A percentile compares a stretch with the other conserved stretches of the same genome.
These are phyloP conservation scores for Pseudomyrmex dendroicus DNA, from an alignment of 1,140 invertebrate species.

Conservation along the genomic window DNA sequence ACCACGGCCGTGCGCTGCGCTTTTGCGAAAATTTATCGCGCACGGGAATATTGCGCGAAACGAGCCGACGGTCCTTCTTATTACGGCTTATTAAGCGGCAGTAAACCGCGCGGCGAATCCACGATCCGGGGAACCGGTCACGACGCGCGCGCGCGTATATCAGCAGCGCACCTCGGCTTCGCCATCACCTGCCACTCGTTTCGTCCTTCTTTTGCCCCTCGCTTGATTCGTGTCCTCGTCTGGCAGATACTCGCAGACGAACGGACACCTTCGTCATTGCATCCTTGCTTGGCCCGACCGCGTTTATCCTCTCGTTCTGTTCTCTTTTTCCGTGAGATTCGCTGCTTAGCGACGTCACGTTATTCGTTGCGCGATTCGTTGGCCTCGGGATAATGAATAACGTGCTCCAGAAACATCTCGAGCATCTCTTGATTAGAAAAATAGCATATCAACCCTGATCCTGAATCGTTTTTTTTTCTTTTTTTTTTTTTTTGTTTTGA, in stretches of 20 bases:
- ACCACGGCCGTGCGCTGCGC: constrained; percentile 13
- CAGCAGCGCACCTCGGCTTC: constrained; percentile 60
- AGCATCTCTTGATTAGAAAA: no score
- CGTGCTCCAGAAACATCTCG: background rate
- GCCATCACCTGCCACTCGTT: constrained; percentile 65
- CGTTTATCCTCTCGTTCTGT: constrained; percentile 40
- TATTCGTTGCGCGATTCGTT: no score
- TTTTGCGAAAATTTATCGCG: constrained; percentile 75
- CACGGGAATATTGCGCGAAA: constrained; percentile 44
- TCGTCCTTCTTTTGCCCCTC: constrained; percentile 15
- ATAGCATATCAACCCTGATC: no score
- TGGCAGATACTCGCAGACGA: constrained; percentile 2
- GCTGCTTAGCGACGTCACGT: constrained; percentile 32
- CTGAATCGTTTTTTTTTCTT: no score
- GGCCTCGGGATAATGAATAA: background rate
- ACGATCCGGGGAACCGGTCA: constrained; percentile 74
- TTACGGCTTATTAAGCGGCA: constrained; percentile 80
- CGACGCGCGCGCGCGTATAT: constrained; percentile 47
- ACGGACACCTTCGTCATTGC: constrained; percentile 36
- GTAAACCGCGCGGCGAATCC: constrained; percentile 70
- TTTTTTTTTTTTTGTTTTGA: no score
- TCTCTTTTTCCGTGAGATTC: constrained; percentile 30
- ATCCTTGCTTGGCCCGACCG: constrained; percentile 8
- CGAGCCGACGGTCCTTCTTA: constrained; percentile 65
- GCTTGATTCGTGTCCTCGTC: constrained; percentile 15